These are phyloP conservation scores for Drosophila santomea DNA, from an alignment of 1,140 invertebrate genomes.

Conservation along the genomic window DNA sequence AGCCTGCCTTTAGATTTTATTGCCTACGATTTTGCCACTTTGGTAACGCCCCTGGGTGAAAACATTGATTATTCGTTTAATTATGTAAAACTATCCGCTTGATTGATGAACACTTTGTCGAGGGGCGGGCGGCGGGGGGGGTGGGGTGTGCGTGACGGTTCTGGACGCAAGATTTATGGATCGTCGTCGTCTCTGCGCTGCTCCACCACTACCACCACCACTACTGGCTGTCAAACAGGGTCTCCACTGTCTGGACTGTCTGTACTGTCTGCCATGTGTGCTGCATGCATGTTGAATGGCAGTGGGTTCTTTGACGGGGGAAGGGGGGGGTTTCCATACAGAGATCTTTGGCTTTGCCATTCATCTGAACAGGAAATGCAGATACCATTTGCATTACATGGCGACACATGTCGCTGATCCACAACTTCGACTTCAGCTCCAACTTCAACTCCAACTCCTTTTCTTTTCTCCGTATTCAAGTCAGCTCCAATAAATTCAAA, in stretches of 20 bases:
- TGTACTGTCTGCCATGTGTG: slow-evolving; percentile 42
- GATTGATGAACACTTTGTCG: slow-evolving; percentile 55
- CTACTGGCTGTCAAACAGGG: slow-evolving; percentile 46
- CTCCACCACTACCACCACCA: background rate
- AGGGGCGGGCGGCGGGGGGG: background rate
- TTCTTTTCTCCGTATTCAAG: background rate
- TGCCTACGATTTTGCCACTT: background rate
- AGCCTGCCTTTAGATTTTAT: background rate
- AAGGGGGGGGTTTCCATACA: background rate
- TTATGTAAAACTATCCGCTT: slow-evolving; percentile 52
- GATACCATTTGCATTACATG: slow-evolving; percentile 71
- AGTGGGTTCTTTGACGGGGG: slow-evolving; percentile 1
- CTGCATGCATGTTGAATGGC: slow-evolving; percentile 50
- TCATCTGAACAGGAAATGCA: slow-evolving; percentile 73
- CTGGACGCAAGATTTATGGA: slow-evolving; percentile 13
- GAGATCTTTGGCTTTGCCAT: slow-evolving; percentile 43
- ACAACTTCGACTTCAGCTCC: background rate
- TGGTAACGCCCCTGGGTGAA: background rate
- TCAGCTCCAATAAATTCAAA: slow-evolving; percentile 48
- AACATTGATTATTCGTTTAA: slow-evolving; percentile 54
- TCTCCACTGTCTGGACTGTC: slow-evolving; percentile 22
- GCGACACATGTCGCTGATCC: slow-evolving; percentile 59
- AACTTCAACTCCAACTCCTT: background rate
- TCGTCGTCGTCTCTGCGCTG: background rate
- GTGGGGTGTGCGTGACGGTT: too few species aligned